Conservation (phyloP, 2,888 invertebrate genomes). For the Leptothorax acervorum region DNA sequence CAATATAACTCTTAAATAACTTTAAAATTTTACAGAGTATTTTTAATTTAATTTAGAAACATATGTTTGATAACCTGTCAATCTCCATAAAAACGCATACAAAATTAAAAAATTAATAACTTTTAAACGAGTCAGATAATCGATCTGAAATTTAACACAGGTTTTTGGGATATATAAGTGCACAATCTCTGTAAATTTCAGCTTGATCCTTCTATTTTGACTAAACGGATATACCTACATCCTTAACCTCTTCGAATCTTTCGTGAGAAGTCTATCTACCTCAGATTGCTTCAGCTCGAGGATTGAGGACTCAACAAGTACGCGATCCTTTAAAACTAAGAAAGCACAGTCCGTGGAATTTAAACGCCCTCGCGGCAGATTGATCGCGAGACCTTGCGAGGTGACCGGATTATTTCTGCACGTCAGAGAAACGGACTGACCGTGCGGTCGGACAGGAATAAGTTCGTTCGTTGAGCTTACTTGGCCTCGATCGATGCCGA, state of each 20-base stretch:
- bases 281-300: neutral
- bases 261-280: neutral
- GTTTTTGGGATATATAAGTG: too few relatives aligned
- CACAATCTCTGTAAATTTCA: too few relatives aligned
- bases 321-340: neutral
- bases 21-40: too few relatives aligned
- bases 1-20: too few relatives aligned
- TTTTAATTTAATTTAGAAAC: too few relatives aligned
- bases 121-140: too few relatives aligned
- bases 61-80: too few relatives aligned
- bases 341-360: neutral
- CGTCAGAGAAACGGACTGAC: constrained; percentile 32
- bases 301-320: constrained; percentile 25
- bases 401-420: constrained; percentile 56
- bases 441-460: constrained; percentile 37
- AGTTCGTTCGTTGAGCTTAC: constrained; percentile 43
- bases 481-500: constrained; percentile 61
- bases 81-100: too few relatives aligned
- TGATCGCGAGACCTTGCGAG: constrained; percentile 22
- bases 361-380: neutral
- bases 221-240: too few relatives aligned
- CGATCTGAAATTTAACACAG: too few relatives aligned
- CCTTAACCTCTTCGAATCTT: neutral
- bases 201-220: too few relatives aligned
- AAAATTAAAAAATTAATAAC: too few relatives aligned